These are phyloP conservation scores for Botia almorhae DNA, from an alignment of 2,797 vertebrate species.

Conservation along the genomic window DNA sequence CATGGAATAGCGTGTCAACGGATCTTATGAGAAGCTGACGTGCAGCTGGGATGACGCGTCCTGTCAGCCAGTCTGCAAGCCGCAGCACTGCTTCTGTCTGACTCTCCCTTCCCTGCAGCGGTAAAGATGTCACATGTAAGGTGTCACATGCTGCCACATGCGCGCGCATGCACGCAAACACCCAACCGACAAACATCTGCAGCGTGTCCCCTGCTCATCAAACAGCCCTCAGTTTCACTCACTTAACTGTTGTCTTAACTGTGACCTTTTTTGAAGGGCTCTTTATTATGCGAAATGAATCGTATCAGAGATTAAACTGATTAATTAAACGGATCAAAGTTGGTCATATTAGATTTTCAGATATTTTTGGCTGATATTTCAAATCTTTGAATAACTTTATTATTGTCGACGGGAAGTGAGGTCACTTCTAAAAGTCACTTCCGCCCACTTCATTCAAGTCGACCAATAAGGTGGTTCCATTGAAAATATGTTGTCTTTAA, in stretches of 20 bases:
- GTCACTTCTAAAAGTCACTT: constrained; percentile 12
- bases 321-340: no score
- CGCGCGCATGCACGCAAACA: not conserved
- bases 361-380: not conserved
- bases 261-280: not conserved
- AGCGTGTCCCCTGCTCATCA: not conserved
- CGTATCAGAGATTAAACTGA: no score
- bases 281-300: no score
- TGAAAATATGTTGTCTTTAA: not conserved
- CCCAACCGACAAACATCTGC: constrained; percentile 37
- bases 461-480: not conserved
- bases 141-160: constrained; percentile 27
- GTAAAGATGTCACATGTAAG: constrained; percentile 17
- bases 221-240: constrained; percentile 10
- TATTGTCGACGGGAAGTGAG: constrained; percentile 10
- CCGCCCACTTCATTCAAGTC: constrained; percentile 4
- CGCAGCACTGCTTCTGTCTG: constrained; percentile 17
- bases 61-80: constrained; percentile 41
- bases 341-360: not conserved
- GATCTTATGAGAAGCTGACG: not conserved
- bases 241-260: constrained; percentile 33
- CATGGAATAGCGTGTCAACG: not conserved
- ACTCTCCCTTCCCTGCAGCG: constrained; percentile 36
- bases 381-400: not conserved
- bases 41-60: constrained; percentile 33